phyloP scores from a whole-genome alignment of 2,113 vertebrate genomes.

The Artemisiospiza belli region DNA sequence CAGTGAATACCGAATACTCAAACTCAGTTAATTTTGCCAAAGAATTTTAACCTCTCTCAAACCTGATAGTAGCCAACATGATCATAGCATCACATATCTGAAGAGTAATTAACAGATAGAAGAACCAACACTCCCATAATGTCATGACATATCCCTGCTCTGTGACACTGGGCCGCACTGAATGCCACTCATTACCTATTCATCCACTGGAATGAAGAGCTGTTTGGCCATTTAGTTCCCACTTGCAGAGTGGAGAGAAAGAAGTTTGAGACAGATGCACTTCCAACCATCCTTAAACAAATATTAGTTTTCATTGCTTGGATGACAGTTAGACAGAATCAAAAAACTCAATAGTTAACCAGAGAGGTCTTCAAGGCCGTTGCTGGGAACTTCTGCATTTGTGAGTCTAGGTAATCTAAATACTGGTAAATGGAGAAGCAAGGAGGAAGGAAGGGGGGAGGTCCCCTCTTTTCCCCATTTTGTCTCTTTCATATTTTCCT shows the following conservation, averaged over 20 bases:
- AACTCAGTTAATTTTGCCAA: neutral
- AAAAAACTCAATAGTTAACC: neutral
- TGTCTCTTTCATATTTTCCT: neutral
- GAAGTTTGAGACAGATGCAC: neutral
- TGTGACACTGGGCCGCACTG: neutral
- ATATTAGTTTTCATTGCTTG: neutral
- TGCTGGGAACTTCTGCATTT: neutral
- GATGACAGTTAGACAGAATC: neutral
- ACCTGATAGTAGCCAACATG: neutral
- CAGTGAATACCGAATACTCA: neutral
- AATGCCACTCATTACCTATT: neutral
- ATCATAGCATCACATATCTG: neutral
- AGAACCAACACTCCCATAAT: neutral
- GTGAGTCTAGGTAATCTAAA: neutral
- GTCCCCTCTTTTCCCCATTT: rapidly evolving
- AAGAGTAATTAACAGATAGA: neutral
- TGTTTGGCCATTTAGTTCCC: rapidly evolving
- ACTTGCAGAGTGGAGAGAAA: neutral
- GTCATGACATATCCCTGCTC: neutral
- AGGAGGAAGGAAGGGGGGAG: neutral
- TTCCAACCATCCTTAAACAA: neutral
- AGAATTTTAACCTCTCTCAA: neutral
- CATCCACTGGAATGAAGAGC: neutral
- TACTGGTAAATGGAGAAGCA: neutral
- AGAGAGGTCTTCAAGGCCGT: rapidly evolving